Base-by-base conservation (phyloP, 2,113 vertebrate genomes). In the Ariopsis seemanni region DNA sequence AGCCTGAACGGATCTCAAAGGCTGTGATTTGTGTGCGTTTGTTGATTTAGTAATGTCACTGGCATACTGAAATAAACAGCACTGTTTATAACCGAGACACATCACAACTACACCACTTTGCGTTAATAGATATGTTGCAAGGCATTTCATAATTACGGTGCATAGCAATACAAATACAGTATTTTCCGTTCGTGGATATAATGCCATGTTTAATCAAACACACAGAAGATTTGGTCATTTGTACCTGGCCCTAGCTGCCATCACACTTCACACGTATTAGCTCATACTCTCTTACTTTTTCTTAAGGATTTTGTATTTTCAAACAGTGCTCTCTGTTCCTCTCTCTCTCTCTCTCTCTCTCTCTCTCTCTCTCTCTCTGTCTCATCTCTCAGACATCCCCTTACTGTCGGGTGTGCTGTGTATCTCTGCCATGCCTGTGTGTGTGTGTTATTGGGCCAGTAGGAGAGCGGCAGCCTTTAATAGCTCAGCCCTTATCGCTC, bases 401-500 rank as follows among this genome's bases (percentile, higher is more conserved):
- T 82, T 88, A 82, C 77, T 88, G 58, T 85, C 63, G 60, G 52
- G 82, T 87, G 67, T 62, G 9, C 74, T 58, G 62, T 86, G 90
- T 91, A 91, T 91, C 88, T 90, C 84, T 89, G 88, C 91, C 93
- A 53, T 11, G 92, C 85, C 92, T 86, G 65, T 85, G 85, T 89
- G 42, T 42, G 85, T 89, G 87, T 87, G 89, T 94, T 95, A 95
- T 95, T 94, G 92, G 92, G 88, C 91, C 91, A 92, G 86, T 92
- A 90, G 89, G 92, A 95, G 93, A 93, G 94, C 94, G 93, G 88
- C 93, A 92, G 94, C 91, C 92, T 94, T 94, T 95, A 95, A 95
- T 95, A 94, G 94, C 94, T 93, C 93, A 92, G 93, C 34, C 89
- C 93, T 95, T 95, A 95, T 95, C 95, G 91, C 93, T 92, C 93